Base-by-base conservation (phyloP, 2,888 invertebrate species). In the Lysandra bellargus region DNA sequence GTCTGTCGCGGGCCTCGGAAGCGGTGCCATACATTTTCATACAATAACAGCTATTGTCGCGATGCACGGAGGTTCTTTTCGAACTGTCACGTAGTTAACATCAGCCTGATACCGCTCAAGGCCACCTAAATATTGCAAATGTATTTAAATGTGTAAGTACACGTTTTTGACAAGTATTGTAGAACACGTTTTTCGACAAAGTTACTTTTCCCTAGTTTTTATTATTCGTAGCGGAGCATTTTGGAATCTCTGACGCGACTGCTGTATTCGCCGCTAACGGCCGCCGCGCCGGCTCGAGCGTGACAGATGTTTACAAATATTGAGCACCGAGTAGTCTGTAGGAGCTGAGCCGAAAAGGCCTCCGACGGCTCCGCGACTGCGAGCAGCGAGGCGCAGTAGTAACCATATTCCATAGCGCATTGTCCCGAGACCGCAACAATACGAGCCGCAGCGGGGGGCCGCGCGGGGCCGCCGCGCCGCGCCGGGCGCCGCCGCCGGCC, bases 371-470 rank as follows among this genome's bases (percentile, higher is more conserved):
- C 12, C 17, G 23, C 1, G 49, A 7, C 23, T 17, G 49, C 30
- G 78, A 1, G 23, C 79, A 30, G 64, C 79, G 44, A 74, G 30
- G 78, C 81, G 81, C 37, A 40, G 80, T 79, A 80, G 80, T 75
- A 69, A 80, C 78, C 80, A 79, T 80, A 79, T 79, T 81, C 23
- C 78, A 75, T 44, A 75, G 49, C n/a, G 75, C 75, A 49, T 75
- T 75, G 75, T 75, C 17, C 23, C 14, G n/a, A 37, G 60, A 23
- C 80, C 64, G 78, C 78, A 80, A 79, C 79, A 53, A 80, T 74
- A 30, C 79, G 2, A 44, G 60, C 4, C 78, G 40, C 78, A 64
- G 49, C 49, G n/a, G n/a, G 37, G 74, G 0, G 30, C 7, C 30
- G 64, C 64, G 30, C 9, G 30, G 30, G 61, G 64, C 64, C 64